These are phyloP conservation scores for Apteryx mantelli DNA, from an alignment of 2,113 vertebrate genomes.

Conservation along the genomic window DNA sequence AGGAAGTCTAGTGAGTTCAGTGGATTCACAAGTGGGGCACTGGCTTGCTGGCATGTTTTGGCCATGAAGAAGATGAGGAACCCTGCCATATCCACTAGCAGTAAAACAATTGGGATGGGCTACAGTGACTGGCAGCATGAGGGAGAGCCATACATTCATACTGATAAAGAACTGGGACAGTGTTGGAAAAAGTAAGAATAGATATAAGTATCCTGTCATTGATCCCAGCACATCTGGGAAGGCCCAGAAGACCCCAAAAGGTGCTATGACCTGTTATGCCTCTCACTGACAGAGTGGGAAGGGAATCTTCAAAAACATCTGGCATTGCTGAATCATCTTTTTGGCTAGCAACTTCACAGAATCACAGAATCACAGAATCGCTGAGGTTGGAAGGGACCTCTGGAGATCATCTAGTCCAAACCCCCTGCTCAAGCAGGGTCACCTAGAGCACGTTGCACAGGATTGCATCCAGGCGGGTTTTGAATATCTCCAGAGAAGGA, in stretches of 20 bases:
- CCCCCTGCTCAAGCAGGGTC: no score
- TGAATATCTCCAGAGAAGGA: no score
- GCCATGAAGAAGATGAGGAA: neutral
- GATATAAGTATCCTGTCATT: neutral
- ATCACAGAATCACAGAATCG: no score
- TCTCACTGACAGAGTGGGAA: neutral
- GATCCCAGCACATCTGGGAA: neutral
- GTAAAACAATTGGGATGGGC: neutral
- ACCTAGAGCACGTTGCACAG: no score
- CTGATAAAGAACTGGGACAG: neutral
- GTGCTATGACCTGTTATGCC: neutral
- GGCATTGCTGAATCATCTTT: neutral
- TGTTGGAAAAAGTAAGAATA: neutral
- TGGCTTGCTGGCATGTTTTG: neutral
- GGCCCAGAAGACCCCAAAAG: neutral
- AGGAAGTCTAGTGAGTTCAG: neutral
- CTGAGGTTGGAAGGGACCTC: no score
- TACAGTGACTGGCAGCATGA: neutral
- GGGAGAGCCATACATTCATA: neutral
- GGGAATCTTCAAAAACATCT: neutral
- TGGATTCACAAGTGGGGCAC: neutral
- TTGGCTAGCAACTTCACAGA: neutral
- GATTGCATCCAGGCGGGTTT: no score
- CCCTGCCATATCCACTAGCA: neutral
- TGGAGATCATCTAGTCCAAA: no score